Percentiles rank a stretch among this genome's conserved stretches.
phyloP scores from a whole-genome alignment of 2,888 invertebrate species.

The Drosophila neonasuta region DNA sequence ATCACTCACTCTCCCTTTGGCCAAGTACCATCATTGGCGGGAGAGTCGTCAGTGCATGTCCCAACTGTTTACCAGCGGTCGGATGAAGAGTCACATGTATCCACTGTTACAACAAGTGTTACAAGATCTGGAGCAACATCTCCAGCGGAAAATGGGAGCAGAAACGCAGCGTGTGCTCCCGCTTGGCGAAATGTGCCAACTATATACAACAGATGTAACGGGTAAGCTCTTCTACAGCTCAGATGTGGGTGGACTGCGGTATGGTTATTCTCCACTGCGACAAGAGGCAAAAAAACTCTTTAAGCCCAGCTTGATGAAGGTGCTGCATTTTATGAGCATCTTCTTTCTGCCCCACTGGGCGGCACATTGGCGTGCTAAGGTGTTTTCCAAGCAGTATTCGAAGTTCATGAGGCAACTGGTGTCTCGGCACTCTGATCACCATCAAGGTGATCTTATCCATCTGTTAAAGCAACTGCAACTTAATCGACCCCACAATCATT shows the following conservation, averaged over 20 bases:
- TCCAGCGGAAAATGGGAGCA: conserved; percentile 46
- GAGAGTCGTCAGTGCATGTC: conserved; percentile 72
- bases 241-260: conserved; percentile 67
- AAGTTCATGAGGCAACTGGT: conserved; percentile 80
- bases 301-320: conserved; percentile 55
- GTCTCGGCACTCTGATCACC: conserved; percentile 4
- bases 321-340: conserved; percentile 69
- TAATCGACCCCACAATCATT: conserved; percentile 42
- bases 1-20: conserved; percentile 66
- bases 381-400: conserved; percentile 64
- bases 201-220: conserved; percentile 79
- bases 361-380: conserved; percentile 61
- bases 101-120: conserved; percentile 71
- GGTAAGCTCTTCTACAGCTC: conserved; percentile 73
- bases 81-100: conserved; percentile 78
- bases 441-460: conserved; percentile 82
- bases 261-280: conserved; percentile 62
- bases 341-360: conserved; percentile 74
- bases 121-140: conserved; percentile 61
- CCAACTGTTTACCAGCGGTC: conserved; percentile 73
- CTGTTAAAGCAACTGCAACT: conserved; percentile 80
- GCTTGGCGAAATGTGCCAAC: conserved; percentile 73
- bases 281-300: conserved; percentile 67
- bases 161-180: conserved; percentile 32
- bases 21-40: conserved; percentile 75